Base-by-base conservation (phyloP, 2,888 invertebrate genomes). In the Chaetogeoica ovagalla region DNA sequence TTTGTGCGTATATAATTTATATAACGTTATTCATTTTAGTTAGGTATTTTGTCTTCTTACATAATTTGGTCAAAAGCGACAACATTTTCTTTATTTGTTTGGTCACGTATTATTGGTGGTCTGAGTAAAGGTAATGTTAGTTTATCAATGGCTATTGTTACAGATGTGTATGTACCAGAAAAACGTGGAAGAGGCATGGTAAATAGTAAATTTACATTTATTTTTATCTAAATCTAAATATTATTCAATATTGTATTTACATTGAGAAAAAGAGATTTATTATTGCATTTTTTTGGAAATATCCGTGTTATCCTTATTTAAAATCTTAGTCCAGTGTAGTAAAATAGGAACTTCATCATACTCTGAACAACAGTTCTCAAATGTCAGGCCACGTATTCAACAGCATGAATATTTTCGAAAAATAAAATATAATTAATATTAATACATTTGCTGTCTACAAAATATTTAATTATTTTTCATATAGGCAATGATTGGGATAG, bases 101-200 rank as follows among this genome's bases (percentile, higher is more conserved):
- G 98, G 83, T 94, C 98, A 0, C 90, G 99, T 84, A 91, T 98
- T 84, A 89, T 98, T 83, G 98, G 98, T 19, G 98, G 99, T 0
- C 89, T 98, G 37, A 96, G 96, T 86, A 98, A 98, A 88, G 98
- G 97, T 39, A 99, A 98, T 87, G 94, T 99, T 19, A 96, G 96
- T 83, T 89, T 99, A 39, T 93, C 95, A 82, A 96, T 97, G 91
- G 97, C 98, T 1, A 92, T 98, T 81, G 94, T 98, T 59, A 92
- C 97, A 0, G 99, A 99, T 88, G 93, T 95, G 13, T 94, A 95
- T 3, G 91, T 92, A 82, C 89, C 91, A 72, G 91, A 92, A 84
- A 92, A 92, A n/a, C 90, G 98, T 84, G 95, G 95, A 59, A 92
- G 91, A 86, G 97, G 96, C 85, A 98, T 98, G 98, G 96, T 95